These are phyloP conservation scores for Eupristina koningsbergeri DNA, from an alignment of 1,140 invertebrate species.

Conservation along the genomic window DNA sequence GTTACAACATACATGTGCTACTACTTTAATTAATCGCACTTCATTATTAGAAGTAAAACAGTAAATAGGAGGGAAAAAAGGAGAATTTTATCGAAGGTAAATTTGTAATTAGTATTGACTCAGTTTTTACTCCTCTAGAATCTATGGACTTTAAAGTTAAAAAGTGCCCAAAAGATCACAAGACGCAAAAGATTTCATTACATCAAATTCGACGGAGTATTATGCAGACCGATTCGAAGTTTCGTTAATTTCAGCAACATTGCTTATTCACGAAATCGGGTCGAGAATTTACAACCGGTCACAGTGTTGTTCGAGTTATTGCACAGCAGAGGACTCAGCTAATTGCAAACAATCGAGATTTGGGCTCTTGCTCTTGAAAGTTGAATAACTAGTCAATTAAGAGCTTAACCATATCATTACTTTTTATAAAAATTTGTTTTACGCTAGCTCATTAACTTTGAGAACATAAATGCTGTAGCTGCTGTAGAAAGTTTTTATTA, in stretches of 20 bases:
- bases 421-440: neutral
- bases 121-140: neutral
- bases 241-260: conserved; percentile 28
- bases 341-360: conserved; percentile 12
- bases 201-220: neutral
- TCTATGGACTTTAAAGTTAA: too few relatives aligned
- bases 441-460: neutral
- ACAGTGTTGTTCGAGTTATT: neutral
- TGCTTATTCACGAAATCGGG: conserved; percentile 23
- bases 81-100: neutral
- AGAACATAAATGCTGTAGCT: neutral
- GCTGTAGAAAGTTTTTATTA: neutral
- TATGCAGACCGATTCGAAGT: neutral
- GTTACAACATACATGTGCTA: neutral
- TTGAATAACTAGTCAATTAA: neutral
- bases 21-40: neutral
- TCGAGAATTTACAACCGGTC: conserved; percentile 19
- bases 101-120: neutral
- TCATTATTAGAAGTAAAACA: neutral
- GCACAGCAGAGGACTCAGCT: neutral
- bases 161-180: neutral
- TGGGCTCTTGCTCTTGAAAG: conserved; percentile 5
- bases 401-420: neutral
- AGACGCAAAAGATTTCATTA: neutral
- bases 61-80: neutral